Base-by-base conservation (phyloP, 1,140 invertebrate species). In the Drosophila carrolli region DNA sequence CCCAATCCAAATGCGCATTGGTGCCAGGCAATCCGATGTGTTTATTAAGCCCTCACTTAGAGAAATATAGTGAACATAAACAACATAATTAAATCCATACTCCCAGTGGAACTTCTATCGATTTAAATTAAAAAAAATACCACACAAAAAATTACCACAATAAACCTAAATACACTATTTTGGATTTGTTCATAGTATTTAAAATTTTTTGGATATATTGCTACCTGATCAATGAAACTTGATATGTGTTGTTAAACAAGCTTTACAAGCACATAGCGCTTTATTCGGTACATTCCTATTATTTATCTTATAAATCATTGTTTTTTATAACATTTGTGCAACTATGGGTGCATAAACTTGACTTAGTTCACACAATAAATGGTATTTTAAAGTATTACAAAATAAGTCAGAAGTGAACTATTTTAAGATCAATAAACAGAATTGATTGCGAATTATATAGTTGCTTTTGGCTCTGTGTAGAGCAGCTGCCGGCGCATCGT, bases 21-120 rank as follows among this genome's bases (percentile, higher is more conserved):
- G 67, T 72, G 72, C 58, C 72, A 75, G 67, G 65, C 68, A 13
- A 46, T 43, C 51, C 65, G 55, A 76, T 75, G 61, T 67, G 73
- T 75, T 75, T 76, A 76, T 77, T 61, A 77, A 77, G 74, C 55
- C 47, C 6, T 43, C 72, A 75, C 40, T 75, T 14, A 4, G 32
- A 41, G 37, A 10, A 46, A 59, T 7, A n/a, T 9, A 23, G 23
- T 23, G 0, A 23, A 0, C 19, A 19, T 19, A 19, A 23, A 23
- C 23, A 23, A 23, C 23, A 4, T 1, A 23, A 4, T 23, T 23
- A 23, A 23, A 23, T 4, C 29, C 5, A 32, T 32, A 32, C 29
- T 32, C 7, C 7, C 6, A 32, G 6, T 1, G 0, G 7, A 32
- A 32, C 8, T 32, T 7, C 6, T 32, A 32, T 32, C 29, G 29